Evolutionary conservation across 2,797 vertebrate genomes (phyloP).

Genomic region (Sebastes hubbsi): DNA sequence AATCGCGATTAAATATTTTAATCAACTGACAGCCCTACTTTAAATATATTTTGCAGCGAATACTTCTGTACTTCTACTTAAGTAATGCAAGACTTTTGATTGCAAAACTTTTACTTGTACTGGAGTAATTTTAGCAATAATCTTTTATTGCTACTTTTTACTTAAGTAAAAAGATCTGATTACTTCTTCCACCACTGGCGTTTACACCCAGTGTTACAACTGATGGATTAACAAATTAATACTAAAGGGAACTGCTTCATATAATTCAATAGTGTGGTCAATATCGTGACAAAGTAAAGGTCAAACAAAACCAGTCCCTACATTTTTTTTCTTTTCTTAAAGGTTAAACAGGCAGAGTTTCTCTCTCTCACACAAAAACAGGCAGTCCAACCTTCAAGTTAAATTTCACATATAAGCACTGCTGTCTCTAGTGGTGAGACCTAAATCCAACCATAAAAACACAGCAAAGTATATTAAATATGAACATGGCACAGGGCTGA

Average conservation of each 20-base stretch:
- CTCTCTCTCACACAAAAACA: neutral
- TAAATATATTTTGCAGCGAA: too few species aligned
- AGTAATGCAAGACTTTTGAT: too few species aligned
- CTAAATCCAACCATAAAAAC: neutral
- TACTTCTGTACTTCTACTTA: too few species aligned
- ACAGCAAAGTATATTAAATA: neutral
- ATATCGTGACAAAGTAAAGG: neutral
- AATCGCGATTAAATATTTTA: too few species aligned
- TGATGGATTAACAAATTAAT: neutral
- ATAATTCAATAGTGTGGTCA: neutral
- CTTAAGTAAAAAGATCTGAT: too few species aligned
- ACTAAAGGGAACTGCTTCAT: neutral
- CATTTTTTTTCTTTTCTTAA: neutral
- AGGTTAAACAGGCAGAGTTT: neutral
- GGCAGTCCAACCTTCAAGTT: neutral
- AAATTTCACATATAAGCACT: neutral
- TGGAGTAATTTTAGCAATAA: too few species aligned
- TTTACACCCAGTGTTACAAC: neutral
- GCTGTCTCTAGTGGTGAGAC: slow-evolving; percentile 2
- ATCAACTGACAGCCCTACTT: too few species aligned
- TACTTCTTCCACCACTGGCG: neutral
- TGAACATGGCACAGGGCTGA: neutral
- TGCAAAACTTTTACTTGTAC: too few species aligned
- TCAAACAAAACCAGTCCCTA: neutral
- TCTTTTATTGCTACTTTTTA: too few species aligned